Percentiles rank a stretch among this genome's conserved stretches.
Evolutionary conservation across 2,113 vertebrate species (phyloP).

Genomic region (Anoura caudifer): DNA sequence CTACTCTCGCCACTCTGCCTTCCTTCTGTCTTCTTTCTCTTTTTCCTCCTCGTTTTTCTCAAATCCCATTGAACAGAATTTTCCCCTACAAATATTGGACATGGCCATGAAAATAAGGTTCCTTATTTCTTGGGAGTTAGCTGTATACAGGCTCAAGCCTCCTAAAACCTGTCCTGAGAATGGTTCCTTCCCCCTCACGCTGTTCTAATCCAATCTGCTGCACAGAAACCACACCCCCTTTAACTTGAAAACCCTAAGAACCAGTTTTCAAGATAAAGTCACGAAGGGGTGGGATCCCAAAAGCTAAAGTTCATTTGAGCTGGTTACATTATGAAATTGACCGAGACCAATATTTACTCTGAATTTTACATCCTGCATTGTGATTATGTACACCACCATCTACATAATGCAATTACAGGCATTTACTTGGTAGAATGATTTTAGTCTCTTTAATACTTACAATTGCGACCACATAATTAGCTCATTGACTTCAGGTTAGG

Average conservation of each 20-base stretch:
- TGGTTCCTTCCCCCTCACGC: accelerated
- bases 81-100: not conserved
- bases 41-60: not conserved
- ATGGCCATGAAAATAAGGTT: not conserved
- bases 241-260: not conserved
- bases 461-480: not conserved
- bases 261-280: not conserved
- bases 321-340: not conserved
- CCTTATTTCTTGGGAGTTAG: not conserved
- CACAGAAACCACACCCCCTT: not conserved
- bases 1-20: not conserved
- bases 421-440: not conserved
- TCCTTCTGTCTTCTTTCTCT: not conserved
- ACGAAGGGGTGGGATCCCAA: not conserved
- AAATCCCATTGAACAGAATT: not conserved
- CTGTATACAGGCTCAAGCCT: not conserved
- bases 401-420: no score
- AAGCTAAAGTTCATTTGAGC: not conserved
- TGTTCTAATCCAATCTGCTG: not conserved
- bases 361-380: not conserved
- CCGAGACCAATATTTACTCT: not conserved
- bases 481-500: not conserved
- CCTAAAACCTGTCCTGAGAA: not conserved
- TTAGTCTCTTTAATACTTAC: not conserved
- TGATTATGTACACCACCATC: not conserved